These are phyloP conservation scores for Neocrepidodera transversa DNA, from an alignment of 2,888 invertebrate species.

Conservation along the genomic window DNA sequence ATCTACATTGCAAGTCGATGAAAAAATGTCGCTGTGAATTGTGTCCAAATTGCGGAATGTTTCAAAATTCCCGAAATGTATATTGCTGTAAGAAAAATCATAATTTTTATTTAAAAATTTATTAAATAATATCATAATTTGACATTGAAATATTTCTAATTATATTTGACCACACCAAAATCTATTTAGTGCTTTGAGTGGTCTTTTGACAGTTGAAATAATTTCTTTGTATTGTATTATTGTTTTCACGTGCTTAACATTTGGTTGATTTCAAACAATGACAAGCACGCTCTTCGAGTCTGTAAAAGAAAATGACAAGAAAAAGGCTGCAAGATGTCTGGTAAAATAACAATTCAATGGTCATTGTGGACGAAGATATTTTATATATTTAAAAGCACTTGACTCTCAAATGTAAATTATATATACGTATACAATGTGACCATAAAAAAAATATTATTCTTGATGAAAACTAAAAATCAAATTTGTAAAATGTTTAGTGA, in stretches of 20 bases:
- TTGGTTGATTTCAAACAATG: constrained; percentile 6
- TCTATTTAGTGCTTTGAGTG: not conserved
- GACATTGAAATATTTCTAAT: too few relatives aligned
- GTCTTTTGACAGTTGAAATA: not conserved
- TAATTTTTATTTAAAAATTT: not conserved
- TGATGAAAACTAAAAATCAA: too few relatives aligned
- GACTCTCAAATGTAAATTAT: too few relatives aligned
- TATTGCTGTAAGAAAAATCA: constrained; percentile 1
- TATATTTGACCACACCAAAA: not conserved
- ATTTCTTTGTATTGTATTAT: not conserved
- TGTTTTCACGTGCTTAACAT: constrained; percentile 2
- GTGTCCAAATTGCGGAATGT: not conserved
- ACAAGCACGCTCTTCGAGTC: not conserved
- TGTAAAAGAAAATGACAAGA: not conserved
- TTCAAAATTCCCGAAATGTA: not conserved
- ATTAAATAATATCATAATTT: not conserved
- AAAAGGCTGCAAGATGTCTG: not conserved
- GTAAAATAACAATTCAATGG: not conserved
- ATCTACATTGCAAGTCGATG: not conserved
- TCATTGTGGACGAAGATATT: not conserved
- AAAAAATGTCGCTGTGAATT: not conserved
- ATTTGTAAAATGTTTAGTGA: too few relatives aligned
- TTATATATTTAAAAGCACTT: too few relatives aligned
- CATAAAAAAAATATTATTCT: too few relatives aligned
- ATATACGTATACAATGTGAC: too few relatives aligned